Evolutionary conservation across 2,113 vertebrate genomes (phyloP).

Genomic region (Trochalopteron elliotii): DNA sequence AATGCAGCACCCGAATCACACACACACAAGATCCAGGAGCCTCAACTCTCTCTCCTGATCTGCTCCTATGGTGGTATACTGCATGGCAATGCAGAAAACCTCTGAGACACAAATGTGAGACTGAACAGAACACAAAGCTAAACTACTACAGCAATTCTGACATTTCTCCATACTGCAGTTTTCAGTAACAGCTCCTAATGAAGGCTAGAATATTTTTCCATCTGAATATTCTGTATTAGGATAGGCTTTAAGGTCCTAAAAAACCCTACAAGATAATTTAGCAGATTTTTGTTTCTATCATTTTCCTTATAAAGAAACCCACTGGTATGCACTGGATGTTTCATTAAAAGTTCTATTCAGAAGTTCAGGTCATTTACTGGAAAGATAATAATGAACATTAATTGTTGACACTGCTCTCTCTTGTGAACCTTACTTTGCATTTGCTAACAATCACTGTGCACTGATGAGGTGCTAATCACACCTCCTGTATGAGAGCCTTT

Average conservation of each 20-base stretch:
- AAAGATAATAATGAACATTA: not conserved
- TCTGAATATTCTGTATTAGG: not conserved
- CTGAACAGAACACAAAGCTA: not conserved
- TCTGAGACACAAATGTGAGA: not conserved
- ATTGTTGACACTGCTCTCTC: not conserved
- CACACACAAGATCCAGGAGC: not conserved
- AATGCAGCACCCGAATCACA: not conserved
- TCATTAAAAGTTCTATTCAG: not conserved
- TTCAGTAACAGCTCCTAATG: not conserved
- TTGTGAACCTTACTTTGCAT: not conserved
- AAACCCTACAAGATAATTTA: not conserved
- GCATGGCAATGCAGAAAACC: not conserved
- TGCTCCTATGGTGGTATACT: not conserved
- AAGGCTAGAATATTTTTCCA: not conserved
- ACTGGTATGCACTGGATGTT: not conserved
- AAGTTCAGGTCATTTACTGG: not conserved
- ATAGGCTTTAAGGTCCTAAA: not conserved
- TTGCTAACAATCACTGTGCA: not conserved
- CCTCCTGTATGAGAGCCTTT: not conserved
- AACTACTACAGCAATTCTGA: not conserved
- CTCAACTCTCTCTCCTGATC: not conserved
- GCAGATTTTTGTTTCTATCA: not conserved
- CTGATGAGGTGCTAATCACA: not conserved
- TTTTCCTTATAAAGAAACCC: not conserved
- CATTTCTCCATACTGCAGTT: not conserved